Evolutionary conservation across 1,140 invertebrate genomes (phyloP), one percentile per base, ranked within the genome.

Genomic region (Cecropterus lyciades): DNA sequence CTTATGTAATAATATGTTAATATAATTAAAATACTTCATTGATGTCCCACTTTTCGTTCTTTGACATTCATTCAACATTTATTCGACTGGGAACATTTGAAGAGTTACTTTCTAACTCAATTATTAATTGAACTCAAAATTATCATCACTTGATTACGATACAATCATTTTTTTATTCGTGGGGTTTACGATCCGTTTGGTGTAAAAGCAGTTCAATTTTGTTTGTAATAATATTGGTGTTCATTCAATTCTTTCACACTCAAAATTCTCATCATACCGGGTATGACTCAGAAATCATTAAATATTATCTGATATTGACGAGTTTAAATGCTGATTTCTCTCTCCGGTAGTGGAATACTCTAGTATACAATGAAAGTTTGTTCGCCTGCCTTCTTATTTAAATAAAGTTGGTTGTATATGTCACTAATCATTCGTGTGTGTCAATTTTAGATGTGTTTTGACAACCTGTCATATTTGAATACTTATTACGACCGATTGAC

Each of bases 1-100:
- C 24, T 27, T 17, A 51, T 10, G 48, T 45, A 20, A 45, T 52
- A 55, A 55, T 30, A 57, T 55, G 53, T 49, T 48, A 56, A 49
- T 55, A 56, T 57, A 68, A 62, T 68, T 63, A 55, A 56, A 46
- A n/a, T 65, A 45, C 46, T 56, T 55, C 13, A 65, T 30, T 48
- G 43, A 60, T 48, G 56, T 46, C 56, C 27, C 43, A 37, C 13
- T 24, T 17, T 17, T 16, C 16, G 42, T 24, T 40, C 17, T 45
- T 20, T 27, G 15, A 46, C 24, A 45, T 45, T 14, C 11, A 43
- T 46, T 33, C 24, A 59, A 46, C 56, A 46, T 46, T 43, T 59
- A 57, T 57, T 57, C 40, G 16, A 43, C 55, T 14, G 17, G n/a
- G 13, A n/a, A 24, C 42, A 27, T 24, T 14, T 24, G 20, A 45